phyloP scores from a whole-genome alignment of 2,113 vertebrate species.

The Salvator merianae region DNA sequence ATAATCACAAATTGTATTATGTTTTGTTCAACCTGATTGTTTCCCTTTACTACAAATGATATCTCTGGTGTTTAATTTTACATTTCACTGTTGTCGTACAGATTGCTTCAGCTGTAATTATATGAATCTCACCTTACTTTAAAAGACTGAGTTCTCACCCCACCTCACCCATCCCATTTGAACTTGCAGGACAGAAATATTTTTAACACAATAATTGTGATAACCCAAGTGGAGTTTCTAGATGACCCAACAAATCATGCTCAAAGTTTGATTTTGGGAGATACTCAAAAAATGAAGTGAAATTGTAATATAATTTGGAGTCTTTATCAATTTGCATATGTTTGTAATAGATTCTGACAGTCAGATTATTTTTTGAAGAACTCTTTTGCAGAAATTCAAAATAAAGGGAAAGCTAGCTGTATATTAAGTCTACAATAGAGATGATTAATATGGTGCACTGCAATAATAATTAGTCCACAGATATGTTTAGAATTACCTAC shows the following conservation, averaged over 20 bases:
- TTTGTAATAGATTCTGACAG: neutral
- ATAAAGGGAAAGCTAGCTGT: too few relatives aligned
- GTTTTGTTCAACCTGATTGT: neutral
- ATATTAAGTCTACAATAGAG: too few relatives aligned
- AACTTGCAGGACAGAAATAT: neutral
- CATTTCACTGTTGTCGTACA: neutral
- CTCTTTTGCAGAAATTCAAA: too few relatives aligned
- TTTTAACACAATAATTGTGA: neutral
- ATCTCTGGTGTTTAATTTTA: neutral
- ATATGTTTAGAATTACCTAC: too few relatives aligned
- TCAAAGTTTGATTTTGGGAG: neutral
- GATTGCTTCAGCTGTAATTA: neutral
- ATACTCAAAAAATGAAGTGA: neutral
- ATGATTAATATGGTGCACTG: too few relatives aligned
- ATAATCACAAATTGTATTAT: neutral
- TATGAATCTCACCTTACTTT: neutral
- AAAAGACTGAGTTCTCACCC: neutral
- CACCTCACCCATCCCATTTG: neutral
- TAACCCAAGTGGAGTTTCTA: neutral
- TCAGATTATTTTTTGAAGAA: too few relatives aligned
- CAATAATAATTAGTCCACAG: too few relatives aligned
- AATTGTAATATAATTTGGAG: neutral
- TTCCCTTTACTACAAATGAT: neutral
- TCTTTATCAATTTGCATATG: neutral
- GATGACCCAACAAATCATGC: too few relatives aligned